phyloP scores from a whole-genome alignment of 2,113 vertebrate genomes.

The Struthidea cinerea region DNA sequence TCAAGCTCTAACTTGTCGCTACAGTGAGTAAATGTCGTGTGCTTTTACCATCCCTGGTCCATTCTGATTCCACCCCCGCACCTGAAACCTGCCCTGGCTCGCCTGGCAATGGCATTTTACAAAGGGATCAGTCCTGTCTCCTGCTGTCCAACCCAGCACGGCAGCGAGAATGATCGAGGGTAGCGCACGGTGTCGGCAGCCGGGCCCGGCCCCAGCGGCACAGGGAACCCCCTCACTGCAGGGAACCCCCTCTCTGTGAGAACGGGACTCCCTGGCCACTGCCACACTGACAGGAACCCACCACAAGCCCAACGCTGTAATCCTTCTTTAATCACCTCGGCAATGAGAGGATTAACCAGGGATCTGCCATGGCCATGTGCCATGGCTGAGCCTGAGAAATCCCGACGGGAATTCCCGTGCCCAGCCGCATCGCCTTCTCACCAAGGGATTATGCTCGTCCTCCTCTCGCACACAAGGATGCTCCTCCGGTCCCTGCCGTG shows the following conservation, averaged over 20 bases:
- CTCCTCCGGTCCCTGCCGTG: fast-evolving
- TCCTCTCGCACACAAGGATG: fast-evolving
- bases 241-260: background rate
- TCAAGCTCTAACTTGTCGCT: background rate
- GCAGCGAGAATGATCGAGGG: background rate
- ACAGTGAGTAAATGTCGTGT: background rate
- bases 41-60: background rate
- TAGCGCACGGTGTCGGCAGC: fast-evolving
- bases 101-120: background rate
- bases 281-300: background rate
- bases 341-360: background rate
- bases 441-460: fast-evolving
- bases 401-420: background rate
- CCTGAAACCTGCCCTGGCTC: background rate
- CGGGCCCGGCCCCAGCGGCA: fast-evolving
- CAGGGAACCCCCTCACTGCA: background rate
- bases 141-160: background rate
- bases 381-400: background rate
- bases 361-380: background rate
- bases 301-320: background rate
- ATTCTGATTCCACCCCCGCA: background rate
- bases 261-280: background rate
- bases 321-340: background rate
- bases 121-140: background rate
- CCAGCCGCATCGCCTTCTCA: background rate